Conservation (phyloP, 2,888 invertebrate genomes). For the Tryphoninae sp. region DNA sequence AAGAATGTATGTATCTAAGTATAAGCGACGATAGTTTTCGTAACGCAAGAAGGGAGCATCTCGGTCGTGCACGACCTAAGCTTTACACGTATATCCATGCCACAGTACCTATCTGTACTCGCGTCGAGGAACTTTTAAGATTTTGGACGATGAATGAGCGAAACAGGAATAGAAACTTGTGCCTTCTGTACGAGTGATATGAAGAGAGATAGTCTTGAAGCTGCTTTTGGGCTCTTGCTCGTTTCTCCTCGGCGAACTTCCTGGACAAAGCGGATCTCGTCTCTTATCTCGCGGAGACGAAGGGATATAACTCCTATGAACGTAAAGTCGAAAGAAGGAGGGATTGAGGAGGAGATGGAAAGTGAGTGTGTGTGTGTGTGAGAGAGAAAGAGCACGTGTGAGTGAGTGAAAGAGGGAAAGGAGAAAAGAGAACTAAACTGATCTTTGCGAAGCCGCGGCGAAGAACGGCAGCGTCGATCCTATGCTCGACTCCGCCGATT, state of each 20-base stretch:
- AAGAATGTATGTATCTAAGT: slow-evolving; percentile 8
- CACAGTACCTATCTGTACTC: slow-evolving; percentile 8
- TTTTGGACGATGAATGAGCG: slow-evolving; percentile 60
- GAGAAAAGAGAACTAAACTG: slow-evolving; percentile 2
- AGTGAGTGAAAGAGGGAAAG: slow-evolving; percentile 49
- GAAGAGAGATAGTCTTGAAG: slow-evolving; percentile 11
- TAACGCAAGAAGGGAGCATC: slow-evolving; percentile 41
- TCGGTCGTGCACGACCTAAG: not conserved
- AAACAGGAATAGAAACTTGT: slow-evolving; percentile 50
- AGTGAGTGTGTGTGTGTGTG: slow-evolving; percentile 40
- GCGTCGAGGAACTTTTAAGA: slow-evolving; percentile 59
- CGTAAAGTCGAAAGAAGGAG: not conserved
- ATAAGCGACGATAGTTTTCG: slow-evolving; percentile 31
- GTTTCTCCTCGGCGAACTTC: slow-evolving; percentile 56
- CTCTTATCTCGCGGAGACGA: slow-evolving; percentile 60
- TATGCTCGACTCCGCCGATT: slow-evolving; percentile 53
- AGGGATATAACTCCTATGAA: slow-evolving; percentile 35
- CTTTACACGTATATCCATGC: slow-evolving; percentile 1
- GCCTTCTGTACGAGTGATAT: slow-evolving; percentile 8
- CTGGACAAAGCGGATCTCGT: slow-evolving; percentile 58
- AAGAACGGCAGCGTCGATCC: slow-evolving; percentile 42
- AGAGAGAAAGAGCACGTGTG: slow-evolving; percentile 17
- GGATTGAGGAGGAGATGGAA: slow-evolving; percentile 29
- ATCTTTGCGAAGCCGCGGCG: slow-evolving; percentile 13
- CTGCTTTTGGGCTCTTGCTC: slow-evolving; percentile 14